Conservation (phyloP, 2,888 invertebrate genomes). For the Galeruca laticollis region DNA sequence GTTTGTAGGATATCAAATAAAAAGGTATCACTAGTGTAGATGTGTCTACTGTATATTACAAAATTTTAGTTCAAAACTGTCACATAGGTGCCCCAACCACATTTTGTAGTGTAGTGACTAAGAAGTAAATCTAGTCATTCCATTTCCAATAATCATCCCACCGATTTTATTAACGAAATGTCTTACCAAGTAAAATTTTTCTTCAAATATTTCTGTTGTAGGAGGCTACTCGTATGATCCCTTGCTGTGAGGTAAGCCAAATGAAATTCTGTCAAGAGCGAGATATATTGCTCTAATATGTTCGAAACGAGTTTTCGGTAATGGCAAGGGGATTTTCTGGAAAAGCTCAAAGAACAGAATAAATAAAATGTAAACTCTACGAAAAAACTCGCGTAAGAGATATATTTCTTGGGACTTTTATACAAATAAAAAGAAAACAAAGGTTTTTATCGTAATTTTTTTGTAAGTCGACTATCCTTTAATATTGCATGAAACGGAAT, state of each 20-base stretch:
- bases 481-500: too few species aligned
- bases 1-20: too few species aligned
- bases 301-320: conserved; percentile 24
- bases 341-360: conserved; percentile 9
- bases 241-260: conserved; percentile 26
- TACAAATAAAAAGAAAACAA: background rate
- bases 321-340: conserved; percentile 17
- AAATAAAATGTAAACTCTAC: conserved; percentile 26
- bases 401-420: background rate
- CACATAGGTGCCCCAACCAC: too few species aligned
- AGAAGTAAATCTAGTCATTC: too few species aligned
- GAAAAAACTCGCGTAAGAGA: conserved; percentile 4
- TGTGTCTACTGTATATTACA: too few species aligned
- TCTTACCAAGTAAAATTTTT: background rate
- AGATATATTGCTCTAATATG: conserved; percentile 34
- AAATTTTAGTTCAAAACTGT: too few species aligned
- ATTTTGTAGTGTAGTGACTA: too few species aligned
- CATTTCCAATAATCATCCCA: too few species aligned
- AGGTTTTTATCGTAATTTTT: background rate
- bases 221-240: conserved; percentile 11
- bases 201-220: background rate
- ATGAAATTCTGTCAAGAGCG: conserved; percentile 21
- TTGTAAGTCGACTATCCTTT: too few species aligned
- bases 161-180: too few species aligned
- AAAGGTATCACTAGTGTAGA: too few species aligned